These are phyloP conservation scores for Nothocercus nigrocapillus DNA, from an alignment of 2,113 vertebrate species.

Conservation along the genomic window DNA sequence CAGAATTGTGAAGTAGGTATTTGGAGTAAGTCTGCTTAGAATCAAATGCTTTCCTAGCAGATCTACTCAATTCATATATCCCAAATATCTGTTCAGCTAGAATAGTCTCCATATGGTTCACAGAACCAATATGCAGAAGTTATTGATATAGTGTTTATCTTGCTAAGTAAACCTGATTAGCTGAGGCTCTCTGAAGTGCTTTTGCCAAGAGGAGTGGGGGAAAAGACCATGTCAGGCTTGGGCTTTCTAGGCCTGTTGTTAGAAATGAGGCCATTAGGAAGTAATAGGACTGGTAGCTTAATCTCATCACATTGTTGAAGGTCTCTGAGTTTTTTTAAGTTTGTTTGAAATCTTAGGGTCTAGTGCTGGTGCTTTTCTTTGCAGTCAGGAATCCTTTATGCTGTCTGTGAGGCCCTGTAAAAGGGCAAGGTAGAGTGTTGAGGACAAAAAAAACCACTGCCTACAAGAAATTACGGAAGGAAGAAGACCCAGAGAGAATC, in stretches of 20 bases:
- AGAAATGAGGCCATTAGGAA: slow-evolving; percentile 4
- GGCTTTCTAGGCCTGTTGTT: background rate
- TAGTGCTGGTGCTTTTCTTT: background rate
- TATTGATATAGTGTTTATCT: background rate
- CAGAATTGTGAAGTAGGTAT: background rate
- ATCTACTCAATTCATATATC: background rate
- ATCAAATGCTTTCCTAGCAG: background rate
- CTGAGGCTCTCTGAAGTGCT: background rate
- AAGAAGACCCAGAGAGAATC: background rate
- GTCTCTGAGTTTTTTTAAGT: background rate
- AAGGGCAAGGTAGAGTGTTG: background rate
- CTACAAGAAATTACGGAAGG: background rate
- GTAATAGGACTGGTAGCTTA: slow-evolving; percentile 14
- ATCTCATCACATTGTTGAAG: background rate
- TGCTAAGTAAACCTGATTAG: slow-evolving; percentile 4
- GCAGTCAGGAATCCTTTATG: background rate
- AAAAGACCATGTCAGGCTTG: background rate
- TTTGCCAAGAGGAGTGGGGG: background rate
- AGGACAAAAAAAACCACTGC: background rate
- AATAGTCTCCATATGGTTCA: background rate
- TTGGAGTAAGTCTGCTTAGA: background rate
- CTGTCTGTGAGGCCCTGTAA: background rate
- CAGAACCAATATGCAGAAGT: background rate
- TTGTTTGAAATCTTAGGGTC: background rate
- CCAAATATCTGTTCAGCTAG: background rate